Conservation (phyloP, 2,888 invertebrate species). For the Troides helena region DNA sequence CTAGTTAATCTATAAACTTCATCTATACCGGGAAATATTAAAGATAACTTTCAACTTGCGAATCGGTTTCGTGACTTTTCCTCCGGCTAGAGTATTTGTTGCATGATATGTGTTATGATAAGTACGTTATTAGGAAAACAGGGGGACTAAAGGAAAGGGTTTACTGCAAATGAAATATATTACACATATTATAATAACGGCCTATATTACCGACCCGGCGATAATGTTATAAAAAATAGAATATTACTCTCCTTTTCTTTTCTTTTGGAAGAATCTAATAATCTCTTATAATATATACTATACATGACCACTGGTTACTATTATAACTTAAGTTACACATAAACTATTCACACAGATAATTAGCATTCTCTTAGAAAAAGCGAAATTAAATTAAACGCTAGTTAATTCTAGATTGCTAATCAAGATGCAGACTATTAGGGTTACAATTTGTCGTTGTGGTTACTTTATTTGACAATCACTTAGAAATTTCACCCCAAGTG, state of each 20-base stretch:
- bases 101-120: constrained; percentile 18
- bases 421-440: background rate
- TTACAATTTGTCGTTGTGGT: constrained; percentile 1
- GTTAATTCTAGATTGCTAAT: background rate
- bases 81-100: constrained; percentile 16
- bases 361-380: background rate
- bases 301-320: background rate
- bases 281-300: background rate
- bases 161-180: background rate
- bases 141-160: constrained; percentile 1
- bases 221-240: background rate
- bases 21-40: constrained; percentile 1
- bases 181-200: background rate
- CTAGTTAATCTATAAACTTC: constrained; percentile 13
- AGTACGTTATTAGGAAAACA: constrained; percentile 7
- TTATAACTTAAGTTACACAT: background rate
- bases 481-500: background rate
- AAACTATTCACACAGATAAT: background rate
- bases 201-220: background rate
- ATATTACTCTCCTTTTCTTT: background rate
- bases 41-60: constrained; percentile 9
- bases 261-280: background rate
- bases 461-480: background rate
- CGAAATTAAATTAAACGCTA: background rate
- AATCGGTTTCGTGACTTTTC: constrained; percentile 24